Conservation (phyloP, 2,888 invertebrate species). For the Thysanoteuthis rhombus region DNA sequence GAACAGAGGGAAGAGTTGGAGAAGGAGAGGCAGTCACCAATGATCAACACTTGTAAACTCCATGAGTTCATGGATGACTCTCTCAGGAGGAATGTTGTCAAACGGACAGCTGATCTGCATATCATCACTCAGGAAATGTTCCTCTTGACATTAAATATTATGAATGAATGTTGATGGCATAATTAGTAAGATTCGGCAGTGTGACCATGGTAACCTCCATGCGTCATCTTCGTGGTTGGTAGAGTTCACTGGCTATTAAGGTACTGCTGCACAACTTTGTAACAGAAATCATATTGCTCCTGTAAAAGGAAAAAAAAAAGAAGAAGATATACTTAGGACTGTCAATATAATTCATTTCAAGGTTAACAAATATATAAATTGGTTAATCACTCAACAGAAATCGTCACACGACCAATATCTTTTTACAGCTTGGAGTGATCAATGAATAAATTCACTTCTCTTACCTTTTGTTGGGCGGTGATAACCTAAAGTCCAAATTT, state of each 20-base stretch:
- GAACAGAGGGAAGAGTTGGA: too few relatives aligned
- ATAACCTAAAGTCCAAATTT: too few relatives aligned
- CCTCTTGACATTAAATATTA: background rate
- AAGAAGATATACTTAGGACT: background rate
- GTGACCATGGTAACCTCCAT: background rate
- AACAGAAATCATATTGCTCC: constrained; percentile 61
- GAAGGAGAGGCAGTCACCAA: background rate
- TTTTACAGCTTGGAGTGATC: too few relatives aligned
- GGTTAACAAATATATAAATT: too few relatives aligned
- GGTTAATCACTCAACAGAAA: too few relatives aligned
- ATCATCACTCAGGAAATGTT: background rate
- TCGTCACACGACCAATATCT: too few relatives aligned
- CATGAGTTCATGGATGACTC: background rate
- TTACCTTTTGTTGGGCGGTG: too few relatives aligned
- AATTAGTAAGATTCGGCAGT: background rate
- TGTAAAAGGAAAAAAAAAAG: constrained; percentile 34
- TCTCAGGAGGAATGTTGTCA: background rate
- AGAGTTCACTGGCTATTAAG: constrained; percentile 45
- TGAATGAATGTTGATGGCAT: background rate
- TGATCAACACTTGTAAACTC: background rate
- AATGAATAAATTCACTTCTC: too few relatives aligned
- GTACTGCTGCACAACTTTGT: constrained; percentile 56
- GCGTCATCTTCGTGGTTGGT: background rate
- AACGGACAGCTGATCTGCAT: background rate
- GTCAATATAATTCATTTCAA: too few relatives aligned